Evolutionary conservation across 2,888 invertebrate genomes (phyloP).

Genomic region (Helleia helle): DNA sequence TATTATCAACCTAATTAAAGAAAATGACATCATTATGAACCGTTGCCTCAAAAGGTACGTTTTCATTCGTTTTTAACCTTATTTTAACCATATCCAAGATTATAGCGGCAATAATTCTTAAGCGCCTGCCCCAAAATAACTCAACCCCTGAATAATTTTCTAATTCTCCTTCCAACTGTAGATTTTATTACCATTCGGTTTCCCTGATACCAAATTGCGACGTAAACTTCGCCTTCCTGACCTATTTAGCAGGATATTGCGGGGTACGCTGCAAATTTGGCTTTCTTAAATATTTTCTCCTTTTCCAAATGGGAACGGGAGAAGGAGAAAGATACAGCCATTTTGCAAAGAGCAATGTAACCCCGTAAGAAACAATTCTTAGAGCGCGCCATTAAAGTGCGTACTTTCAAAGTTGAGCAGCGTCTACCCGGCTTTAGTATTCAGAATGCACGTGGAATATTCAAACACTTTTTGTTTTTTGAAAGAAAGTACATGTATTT

Average conservation of each 20-base stretch:
- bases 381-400: constrained; percentile 5
- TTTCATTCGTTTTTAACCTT: constrained; percentile 2
- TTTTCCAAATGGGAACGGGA: constrained; percentile 29
- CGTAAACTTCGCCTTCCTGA: constrained; percentile 72
- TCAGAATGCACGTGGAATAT: constrained; percentile 1
- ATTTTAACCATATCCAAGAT: constrained; percentile 3
- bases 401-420: constrained; percentile 4
- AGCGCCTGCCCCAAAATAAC: constrained; percentile 18
- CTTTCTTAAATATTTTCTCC: constrained; percentile 37
- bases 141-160: constrained; percentile 49
- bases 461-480: neutral
- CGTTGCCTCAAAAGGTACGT: no score
- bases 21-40: no score
- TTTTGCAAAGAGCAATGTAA: constrained; percentile 20
- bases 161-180: constrained; percentile 46
- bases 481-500: no score
- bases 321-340: constrained; percentile 34
- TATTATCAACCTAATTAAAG: no score
- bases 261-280: constrained; percentile 52
- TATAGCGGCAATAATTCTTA: constrained; percentile 5
- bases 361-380: constrained; percentile 13
- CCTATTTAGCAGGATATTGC: constrained; percentile 65
- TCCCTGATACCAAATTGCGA: constrained; percentile 53
- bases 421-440: constrained; percentile 2
- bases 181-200: constrained; percentile 61